Percentiles rank a stretch among this genome's conserved stretches.
Evolutionary conservation across 2,113 vertebrate species (phyloP).

Genomic region (Zosterops hypoxanthus): DNA sequence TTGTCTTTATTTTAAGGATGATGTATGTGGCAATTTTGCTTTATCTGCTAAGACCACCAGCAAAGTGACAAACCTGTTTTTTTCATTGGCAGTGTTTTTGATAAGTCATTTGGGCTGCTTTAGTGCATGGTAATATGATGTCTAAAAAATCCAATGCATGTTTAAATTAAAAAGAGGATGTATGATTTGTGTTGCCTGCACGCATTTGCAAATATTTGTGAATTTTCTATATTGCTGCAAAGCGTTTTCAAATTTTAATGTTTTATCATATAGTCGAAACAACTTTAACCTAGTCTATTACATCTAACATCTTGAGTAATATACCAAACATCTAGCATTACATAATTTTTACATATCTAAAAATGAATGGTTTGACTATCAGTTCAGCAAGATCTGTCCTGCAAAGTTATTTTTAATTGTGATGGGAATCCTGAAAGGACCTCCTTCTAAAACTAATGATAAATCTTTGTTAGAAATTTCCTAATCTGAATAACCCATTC

Average conservation of each 20-base stretch:
- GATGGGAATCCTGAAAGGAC: background rate
- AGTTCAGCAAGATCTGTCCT: background rate
- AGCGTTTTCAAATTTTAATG: background rate
- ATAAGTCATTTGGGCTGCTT: constrained; percentile 46
- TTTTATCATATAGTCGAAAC: background rate
- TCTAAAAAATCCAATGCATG: background rate
- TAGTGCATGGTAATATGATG: background rate
- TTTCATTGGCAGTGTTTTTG: constrained; percentile 39
- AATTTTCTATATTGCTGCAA: background rate
- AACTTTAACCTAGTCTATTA: background rate
- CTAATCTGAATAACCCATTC: background rate
- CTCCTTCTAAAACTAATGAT: background rate
- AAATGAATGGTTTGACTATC: background rate
- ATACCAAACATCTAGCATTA: background rate
- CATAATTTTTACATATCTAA: background rate
- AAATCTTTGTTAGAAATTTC: background rate
- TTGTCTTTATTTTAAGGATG: constrained; percentile 61
- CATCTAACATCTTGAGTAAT: background rate
- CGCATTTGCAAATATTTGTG: background rate
- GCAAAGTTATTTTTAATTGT: background rate
- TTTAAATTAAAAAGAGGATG: background rate
- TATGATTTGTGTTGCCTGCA: background rate
- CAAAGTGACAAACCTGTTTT: constrained; percentile 36
- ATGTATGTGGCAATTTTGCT: constrained; percentile 60
- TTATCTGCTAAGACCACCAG: constrained; percentile 65